These are phyloP conservation scores for Resseliella maxima DNA, from an alignment of 2,888 invertebrate genomes.

Conservation along the genomic window DNA sequence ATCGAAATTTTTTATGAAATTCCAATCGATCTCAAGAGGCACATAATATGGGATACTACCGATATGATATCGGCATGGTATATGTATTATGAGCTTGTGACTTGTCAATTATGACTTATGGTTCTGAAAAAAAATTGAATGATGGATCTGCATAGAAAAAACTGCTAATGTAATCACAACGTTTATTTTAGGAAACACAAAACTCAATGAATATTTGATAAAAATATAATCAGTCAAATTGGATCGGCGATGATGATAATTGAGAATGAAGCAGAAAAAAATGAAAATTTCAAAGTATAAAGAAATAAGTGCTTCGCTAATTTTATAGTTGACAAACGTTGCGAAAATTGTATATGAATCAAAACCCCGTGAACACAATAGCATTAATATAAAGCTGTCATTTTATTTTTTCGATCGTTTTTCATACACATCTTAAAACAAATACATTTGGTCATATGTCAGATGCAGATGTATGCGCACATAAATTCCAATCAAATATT, in stretches of 20 bases:
- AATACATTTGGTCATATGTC: neutral
- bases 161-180: neutral
- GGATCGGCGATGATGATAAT: constrained; percentile 38
- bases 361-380: neutral
- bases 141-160: neutral
- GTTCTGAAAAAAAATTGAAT: no score
- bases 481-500: constrained; percentile 43
- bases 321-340: neutral
- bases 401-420: neutral
- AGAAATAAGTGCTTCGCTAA: neutral
- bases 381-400: neutral
- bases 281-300: neutral
- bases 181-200: neutral
- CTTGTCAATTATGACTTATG: no score
- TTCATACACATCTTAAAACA: neutral
- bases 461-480: neutral
- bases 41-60: no score
- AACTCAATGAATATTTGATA: constrained; percentile 19
- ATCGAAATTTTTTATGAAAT: no score
- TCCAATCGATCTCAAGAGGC: no score
- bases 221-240: constrained; percentile 29
- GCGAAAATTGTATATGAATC: neutral
- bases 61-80: no score
- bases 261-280: neutral
- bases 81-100: no score